Evolutionary conservation across 2,888 invertebrate genomes (phyloP), one percentile per base, ranked within the genome.

Genomic region (Drosophila demipolita): DNA sequence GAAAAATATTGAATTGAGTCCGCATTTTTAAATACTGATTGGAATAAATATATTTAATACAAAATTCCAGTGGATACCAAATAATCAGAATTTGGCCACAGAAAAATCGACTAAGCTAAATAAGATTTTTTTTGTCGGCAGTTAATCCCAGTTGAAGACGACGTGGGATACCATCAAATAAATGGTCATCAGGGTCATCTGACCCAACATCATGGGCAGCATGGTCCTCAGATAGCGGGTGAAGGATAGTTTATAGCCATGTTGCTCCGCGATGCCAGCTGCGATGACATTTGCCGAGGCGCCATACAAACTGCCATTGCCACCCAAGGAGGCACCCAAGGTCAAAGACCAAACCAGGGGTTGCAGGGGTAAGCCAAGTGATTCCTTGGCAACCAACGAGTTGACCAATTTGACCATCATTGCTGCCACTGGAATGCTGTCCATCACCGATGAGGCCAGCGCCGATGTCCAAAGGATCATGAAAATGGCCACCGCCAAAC

Each of bases 241-340:
- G 91, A 98, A 98, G 0, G 96, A 95, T 89, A 98, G 96, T 80
- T 95, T 94, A 92, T 98, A 98, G 8, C 98, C 98, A 92, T 98
- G 98, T 85, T 98, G 98, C 88, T 98, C 98, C 0, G 98, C 97
- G 12, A 98, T 96, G 42, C 98, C 98, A 0, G 98, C 97, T 91
- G 97, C 97, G 2, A 98, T 96, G 15, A 98, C 97, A 93, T 98
- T 98, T 0, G 98, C 97, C 23, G 97, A 97, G 0, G 98, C 97
- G 42, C 98, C 98, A 83, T 98, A 97, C 7, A 98, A 92, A 0
- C 98, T 97, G 32, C 98, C 98, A 93, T 98, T 98, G 66, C 98
- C 98, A 92, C 98, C 98, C 63, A 98, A 94, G 90, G 98, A 98
- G 3, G 97, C 97, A 0, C 98, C 98, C 83, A 97, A 97, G 0